Evolutionary conservation across 2,888 invertebrate species (phyloP), one percentile per base, ranked within the genome.

Genomic region (Hemicrepidius hirtus): DNA sequence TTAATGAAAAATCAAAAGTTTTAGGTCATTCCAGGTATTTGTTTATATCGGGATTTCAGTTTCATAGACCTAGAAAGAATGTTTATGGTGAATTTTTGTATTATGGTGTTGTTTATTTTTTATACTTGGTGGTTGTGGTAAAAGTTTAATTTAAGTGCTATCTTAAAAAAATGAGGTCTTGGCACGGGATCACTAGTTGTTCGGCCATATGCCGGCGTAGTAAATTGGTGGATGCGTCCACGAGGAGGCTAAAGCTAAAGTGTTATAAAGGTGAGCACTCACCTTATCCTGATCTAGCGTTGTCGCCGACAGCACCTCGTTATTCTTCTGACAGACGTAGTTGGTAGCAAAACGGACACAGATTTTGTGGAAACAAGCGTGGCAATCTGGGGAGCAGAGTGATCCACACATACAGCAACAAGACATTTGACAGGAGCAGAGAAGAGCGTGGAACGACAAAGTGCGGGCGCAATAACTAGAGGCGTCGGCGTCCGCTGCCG

Each of bases 321-420:
- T 79, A 76, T 78, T 85, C 82, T 85, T 87, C 83, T 86, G 86
- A 83, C 87, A 87, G 74, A 80, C 78, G 80, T 86, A 84, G 71
- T 84, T 84, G 77, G 83, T 79, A 76, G 86, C 83, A 79, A 85
- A 86, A 37, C 86, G 84, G 74, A 86, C 84, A 86, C 91, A 91
- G 80, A 89, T 88, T 82, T 87, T 87, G 86, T 91, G 91, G 87
- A 90, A 90, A 86, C 91, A 91, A 82, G 89, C 88, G 85, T 90
- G 89, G 85, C 91, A 91, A 86, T 91, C 91, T 90, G 88, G 83
- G 80, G 90, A 88, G 86, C 89, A 90, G 82, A 89, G 85, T 85
- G 88, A 88, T 84, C 88, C 89, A 85, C 91, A 91, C 87, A 89
- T 89, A 86, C 90, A 90, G 86, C 90, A 90, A 87, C 90, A 90